Conservation (phyloP, 2,888 invertebrate species). For the Brachyopa scutellaris region DNA sequence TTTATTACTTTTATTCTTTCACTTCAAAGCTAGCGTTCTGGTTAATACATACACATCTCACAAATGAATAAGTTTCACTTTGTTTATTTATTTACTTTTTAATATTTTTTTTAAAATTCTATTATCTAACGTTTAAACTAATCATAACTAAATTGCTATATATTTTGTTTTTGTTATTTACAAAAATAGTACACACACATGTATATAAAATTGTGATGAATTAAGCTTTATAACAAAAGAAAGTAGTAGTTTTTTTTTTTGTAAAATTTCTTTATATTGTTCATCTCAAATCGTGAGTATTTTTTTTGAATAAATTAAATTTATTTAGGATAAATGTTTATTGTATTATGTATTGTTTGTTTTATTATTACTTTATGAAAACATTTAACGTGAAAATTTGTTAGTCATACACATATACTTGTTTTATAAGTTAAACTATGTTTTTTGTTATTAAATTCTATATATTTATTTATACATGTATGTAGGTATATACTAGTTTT, state of each 20-base stretch:
- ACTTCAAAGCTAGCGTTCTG: conserved; percentile 40
- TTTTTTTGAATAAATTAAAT: conserved; percentile 38
- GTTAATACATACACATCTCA: conserved; percentile 12
- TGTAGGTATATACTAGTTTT: not conserved
- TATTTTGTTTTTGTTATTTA: conserved; percentile 52
- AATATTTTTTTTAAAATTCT: conserved; percentile 60
- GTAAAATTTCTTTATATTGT: conserved; percentile 27
- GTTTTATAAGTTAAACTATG: conserved; percentile 54
- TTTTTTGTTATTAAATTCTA: conserved; percentile 39
- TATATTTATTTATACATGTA: conserved; percentile 49
- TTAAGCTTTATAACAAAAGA: conserved; percentile 29
- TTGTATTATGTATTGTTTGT: conserved; percentile 24
- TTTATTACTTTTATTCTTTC: conserved; percentile 43
- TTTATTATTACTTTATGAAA: conserved; percentile 49
- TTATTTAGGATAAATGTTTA: conserved; percentile 49
- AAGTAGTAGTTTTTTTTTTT: conserved; percentile 22
- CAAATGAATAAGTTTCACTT: conserved; percentile 27
- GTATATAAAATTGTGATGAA: conserved; percentile 62
- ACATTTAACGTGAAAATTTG: conserved; percentile 65
- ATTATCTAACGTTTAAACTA: conserved; percentile 60
- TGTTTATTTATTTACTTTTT: conserved; percentile 31
- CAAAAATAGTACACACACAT: conserved; percentile 71
- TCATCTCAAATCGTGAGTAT: conserved; percentile 53
- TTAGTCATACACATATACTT: conserved; percentile 58
- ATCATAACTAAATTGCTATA: conserved; percentile 51